Conservation (phyloP, 2,113 vertebrate species). For the Silurus asotus region DNA sequence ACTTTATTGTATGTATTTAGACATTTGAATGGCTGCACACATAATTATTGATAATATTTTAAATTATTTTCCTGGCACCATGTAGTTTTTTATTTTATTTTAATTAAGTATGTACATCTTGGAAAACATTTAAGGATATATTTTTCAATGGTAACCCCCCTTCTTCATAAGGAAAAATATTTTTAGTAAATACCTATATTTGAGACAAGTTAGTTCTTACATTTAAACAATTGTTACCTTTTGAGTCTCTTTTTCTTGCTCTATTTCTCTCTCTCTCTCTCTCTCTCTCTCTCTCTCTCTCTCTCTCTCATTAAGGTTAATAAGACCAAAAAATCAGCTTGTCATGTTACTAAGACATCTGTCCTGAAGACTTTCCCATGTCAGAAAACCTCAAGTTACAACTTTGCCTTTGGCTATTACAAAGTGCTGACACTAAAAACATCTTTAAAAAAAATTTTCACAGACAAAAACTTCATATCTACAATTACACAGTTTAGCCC, state of each 20-base stretch:
- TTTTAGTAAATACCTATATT: neutral
- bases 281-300: too few species aligned
- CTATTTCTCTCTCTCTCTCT: too few species aligned
- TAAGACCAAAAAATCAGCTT: constrained; percentile 8
- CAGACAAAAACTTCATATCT: neutral
- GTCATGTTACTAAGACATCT: neutral
- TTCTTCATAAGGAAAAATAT: neutral
- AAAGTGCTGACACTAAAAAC: neutral
- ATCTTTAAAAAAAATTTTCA: neutral
- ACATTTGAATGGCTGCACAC: neutral
- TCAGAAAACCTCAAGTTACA: neutral
- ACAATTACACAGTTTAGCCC: neutral
- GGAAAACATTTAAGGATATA: neutral
- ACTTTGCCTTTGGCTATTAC: neutral
- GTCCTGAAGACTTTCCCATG: constrained; percentile 11
- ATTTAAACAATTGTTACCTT: neutral
- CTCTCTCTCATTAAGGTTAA: neutral
- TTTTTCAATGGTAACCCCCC: neutral
- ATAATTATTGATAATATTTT: neutral
- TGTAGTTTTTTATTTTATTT: neutral
- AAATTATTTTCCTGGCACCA: neutral
- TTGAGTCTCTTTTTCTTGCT: neutral
- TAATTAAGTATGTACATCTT: neutral
- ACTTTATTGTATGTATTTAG: neutral
- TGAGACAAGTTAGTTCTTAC: neutral